Base-by-base conservation (phyloP, 2,888 invertebrate species). In the Brassicogethes aeneus region DNA sequence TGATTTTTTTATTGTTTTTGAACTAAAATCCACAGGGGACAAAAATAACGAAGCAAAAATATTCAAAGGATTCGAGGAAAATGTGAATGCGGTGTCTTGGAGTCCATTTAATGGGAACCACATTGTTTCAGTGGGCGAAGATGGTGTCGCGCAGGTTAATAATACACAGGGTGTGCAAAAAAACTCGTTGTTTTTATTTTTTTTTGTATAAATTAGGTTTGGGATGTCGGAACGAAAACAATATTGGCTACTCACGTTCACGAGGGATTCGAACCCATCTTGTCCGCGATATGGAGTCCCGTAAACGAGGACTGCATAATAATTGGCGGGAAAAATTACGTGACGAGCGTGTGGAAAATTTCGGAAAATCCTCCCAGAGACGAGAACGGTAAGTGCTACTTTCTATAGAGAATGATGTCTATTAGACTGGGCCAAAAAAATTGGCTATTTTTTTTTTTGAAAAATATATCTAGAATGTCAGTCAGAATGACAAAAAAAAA, bases 61-160 rank as follows among this genome's bases (percentile, higher is more conserved):
- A n/a, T n/a, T n/a, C n/a, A n/a, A n/a, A n/a, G n/a, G n/a, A n/a
- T n/a, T n/a, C n/a, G n/a, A n/a, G n/a, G 32, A 32, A n/a, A 36
- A 48, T 10, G 46, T 57, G 2, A 48, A 41, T 23, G 34, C 37
- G 10, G 16, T 64, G 3, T 48, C 53, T 40, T 66, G 66, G 66
- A 61, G 56, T 49, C 61, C 61, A 1, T 59, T 59, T 44, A 48
- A 55, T 2, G 49, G 46, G n/a, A 53, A 55, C 17, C 48, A 48
- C 35, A 65, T 91, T 34, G 72, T 81, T 3, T 79, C 85, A 2
- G 78, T 79, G 0, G 80, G 84, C 1, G 81, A 79, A 45, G 87
- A 88, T 61, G 68, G 72, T 15, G 76, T 79, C 17, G 79, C 79
- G 15, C 74, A 82, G 68, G 85, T 87, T 65, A 62, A 34, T 40